phyloP scores from a whole-genome alignment of 2,888 invertebrate species.

The Hoplodrina ambigua region DNA sequence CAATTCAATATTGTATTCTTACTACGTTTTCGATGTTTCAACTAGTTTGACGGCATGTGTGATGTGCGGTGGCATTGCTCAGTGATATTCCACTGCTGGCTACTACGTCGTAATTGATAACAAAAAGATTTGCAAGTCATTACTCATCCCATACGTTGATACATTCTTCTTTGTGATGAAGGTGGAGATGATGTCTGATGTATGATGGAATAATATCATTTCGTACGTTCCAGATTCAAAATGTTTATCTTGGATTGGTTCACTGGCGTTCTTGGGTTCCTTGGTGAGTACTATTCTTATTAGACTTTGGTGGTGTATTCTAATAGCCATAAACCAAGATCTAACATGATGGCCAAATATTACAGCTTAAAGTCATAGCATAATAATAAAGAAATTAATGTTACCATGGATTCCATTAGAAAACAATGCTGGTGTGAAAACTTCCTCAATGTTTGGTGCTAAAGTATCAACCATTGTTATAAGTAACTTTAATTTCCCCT shows the following conservation, averaged over 20 bases:
- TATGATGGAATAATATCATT: conserved; percentile 70
- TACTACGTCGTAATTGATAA: conserved; percentile 76
- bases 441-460: neutral
- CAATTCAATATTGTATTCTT: conserved; percentile 83
- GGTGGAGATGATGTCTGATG: conserved; percentile 45
- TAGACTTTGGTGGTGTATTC: conserved; percentile 12
- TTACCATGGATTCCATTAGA: neutral
- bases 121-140: conserved; percentile 83
- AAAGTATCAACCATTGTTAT: neutral
- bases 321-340: neutral
- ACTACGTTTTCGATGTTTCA: conserved; percentile 73
- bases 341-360: neutral
- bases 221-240: conserved; percentile 85
- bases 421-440: neutral
- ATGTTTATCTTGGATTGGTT: conserved; percentile 99
- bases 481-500: neutral
- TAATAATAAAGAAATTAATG: neutral
- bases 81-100: conserved; percentile 65
- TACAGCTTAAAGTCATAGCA: neutral
- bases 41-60: conserved; percentile 67
- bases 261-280: conserved; percentile 97
- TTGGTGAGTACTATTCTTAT: conserved; percentile 92
- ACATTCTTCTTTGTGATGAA: conserved; percentile 77
- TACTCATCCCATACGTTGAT: conserved; percentile 68
- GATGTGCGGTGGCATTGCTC: conserved; percentile 58